Conservation (phyloP, 2,113 vertebrate genomes). For the Sitta europaea region DNA sequence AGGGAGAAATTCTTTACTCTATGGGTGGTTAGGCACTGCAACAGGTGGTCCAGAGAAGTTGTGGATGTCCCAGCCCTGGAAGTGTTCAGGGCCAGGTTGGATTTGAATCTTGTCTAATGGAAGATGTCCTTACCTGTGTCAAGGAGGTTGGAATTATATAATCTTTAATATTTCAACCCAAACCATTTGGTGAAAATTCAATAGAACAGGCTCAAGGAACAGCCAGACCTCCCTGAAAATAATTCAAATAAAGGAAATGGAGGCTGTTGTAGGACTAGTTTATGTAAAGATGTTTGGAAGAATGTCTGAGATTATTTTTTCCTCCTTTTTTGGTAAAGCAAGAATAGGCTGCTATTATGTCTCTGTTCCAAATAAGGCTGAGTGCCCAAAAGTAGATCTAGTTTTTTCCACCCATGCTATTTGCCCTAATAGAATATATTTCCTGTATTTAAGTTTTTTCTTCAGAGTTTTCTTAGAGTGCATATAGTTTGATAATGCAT, state of each 20-base stretch:
- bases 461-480: neutral
- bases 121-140: neutral
- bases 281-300: neutral
- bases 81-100: neutral
- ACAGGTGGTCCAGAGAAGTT: neutral
- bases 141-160: fast-evolving
- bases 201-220: fast-evolving
- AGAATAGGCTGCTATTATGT: neutral
- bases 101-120: neutral
- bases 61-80: too few species aligned
- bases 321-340: neutral
- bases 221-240: neutral
- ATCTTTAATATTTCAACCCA: neutral
- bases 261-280: neutral
- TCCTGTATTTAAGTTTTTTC: neutral
- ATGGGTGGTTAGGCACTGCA: too few species aligned
- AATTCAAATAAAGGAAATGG: neutral
- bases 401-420: neutral
- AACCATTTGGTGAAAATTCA: neutral
- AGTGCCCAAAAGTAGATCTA: neutral
- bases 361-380: neutral
- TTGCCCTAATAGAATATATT: neutral
- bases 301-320: neutral
- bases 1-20: neutral
- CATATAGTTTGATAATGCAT: too few species aligned